Evolutionary conservation across 2,797 vertebrate species (phyloP).

Genomic region (Otolemur crassicaudatus): DNA sequence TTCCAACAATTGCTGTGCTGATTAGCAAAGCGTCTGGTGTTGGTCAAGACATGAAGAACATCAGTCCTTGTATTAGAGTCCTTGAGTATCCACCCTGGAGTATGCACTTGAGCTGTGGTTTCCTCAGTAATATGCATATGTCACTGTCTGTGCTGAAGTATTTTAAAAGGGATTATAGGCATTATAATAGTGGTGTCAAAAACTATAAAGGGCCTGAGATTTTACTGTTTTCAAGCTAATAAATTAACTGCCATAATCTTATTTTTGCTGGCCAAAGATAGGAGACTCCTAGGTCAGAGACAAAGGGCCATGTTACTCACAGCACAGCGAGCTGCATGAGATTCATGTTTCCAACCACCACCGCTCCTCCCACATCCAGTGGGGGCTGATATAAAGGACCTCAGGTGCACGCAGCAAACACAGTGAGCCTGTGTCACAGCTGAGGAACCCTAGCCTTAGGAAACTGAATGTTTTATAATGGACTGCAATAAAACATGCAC

Average conservation of each 20-base stretch:
- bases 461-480: neutral
- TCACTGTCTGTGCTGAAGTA: neutral
- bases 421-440: neutral
- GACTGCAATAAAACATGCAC: neutral
- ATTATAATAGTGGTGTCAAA: neutral
- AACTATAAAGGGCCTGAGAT: neutral
- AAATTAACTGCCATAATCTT: neutral
- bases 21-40: neutral
- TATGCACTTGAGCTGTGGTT: neutral
- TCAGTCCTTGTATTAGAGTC: neutral
- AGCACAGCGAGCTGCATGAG: neutral
- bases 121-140: neutral
- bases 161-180: neutral
- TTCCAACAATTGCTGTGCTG: neutral
- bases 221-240: neutral
- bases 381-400: neutral
- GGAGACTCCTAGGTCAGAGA: neutral
- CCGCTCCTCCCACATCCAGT: no score
- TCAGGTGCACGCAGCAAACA: neutral
- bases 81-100: neutral
- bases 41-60: neutral
- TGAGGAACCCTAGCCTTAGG: neutral
- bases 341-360: no score
- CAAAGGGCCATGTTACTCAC: neutral
- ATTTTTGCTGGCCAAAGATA: neutral